These are phyloP conservation scores for Cotesia vestalis DNA, from an alignment of 1,140 invertebrate genomes.

Conservation along the genomic window DNA sequence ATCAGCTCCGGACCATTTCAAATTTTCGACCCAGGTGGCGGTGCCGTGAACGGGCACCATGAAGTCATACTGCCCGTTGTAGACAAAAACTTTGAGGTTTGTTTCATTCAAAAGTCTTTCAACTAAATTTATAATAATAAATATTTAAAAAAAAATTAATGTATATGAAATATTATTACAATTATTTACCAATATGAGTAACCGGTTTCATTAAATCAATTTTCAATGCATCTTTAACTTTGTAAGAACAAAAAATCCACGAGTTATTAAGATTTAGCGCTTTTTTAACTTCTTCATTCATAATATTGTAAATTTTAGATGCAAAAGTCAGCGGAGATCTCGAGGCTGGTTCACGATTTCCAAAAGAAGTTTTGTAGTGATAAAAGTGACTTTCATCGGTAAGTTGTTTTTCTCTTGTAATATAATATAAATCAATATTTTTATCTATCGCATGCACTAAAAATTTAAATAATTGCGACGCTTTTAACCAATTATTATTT, in stretches of 20 bases:
- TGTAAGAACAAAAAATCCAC: neutral
- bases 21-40: conserved; percentile 75
- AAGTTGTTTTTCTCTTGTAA: no score
- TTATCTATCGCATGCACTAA: no score
- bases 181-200: neutral
- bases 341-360: no score
- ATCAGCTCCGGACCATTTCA: conserved; percentile 67
- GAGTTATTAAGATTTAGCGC: neutral
- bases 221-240: neutral
- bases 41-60: conserved; percentile 78
- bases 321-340: no score
- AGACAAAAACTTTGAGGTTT: conserved; percentile 73
- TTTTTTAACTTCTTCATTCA: no score
- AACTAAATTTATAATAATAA: conserved; percentile 67
- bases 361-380: no score
- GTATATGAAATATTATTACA: no score
- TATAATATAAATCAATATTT: no score
- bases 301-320: no score
- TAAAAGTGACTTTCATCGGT: no score
- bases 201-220: neutral
- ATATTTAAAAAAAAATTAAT: neutral
- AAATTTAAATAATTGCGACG: no score
- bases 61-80: conserved; percentile 76
- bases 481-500: no score
- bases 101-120: conserved; percentile 75